Base-by-base conservation (phyloP, 1,140 invertebrate genomes). In the Paraescarpia echinospica region DNA sequence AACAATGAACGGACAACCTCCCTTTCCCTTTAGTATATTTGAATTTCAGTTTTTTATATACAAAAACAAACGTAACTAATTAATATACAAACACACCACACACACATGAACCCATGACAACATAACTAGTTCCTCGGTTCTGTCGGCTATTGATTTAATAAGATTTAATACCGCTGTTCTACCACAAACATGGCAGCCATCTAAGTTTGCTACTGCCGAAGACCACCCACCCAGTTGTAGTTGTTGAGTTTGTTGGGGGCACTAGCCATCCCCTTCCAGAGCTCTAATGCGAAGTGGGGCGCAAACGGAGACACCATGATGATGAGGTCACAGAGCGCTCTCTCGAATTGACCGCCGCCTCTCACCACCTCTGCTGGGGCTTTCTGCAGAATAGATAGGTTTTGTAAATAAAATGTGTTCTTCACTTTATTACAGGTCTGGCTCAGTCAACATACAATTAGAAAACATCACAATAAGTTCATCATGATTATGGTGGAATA, bases 261-360 rank as follows among this genome's bases (percentile, higher is more conserved):
- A 41, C 34, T 92, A 33, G 97, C 95, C 94, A 98, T 97, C 51
- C 97, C 98, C 48, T 97, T 96, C 99, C 98, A 99, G 48, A 99
- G 96, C 96, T 99, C 98, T 0, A 98, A 98, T 18, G 98, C 97
- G 95, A 99, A 99, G 95, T 98, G 98, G 14, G 99, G 98, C 8
- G 98, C 97, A 93, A 99, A 96, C 0, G 98, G 98, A 5, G 98
- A 97, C 5, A 99, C 94, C 97, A 99, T 97, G 92, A 99, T 98
- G 91, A 99, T 97, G 94, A 98, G 97, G 27, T 96, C 96, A 33
- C 97, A 98, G 91, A 99, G 96, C 22, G 98, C 97, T 94, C 97
- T 95, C 96, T 99, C 98, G 96, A 97, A 99, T 94, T 98, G 97
- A n/a, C 96, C 96, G 95, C 98, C 97, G 93, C 48, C 91, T 89